Conservation (phyloP, 2,113 vertebrate species). For the Lophura nycthemera region DNA sequence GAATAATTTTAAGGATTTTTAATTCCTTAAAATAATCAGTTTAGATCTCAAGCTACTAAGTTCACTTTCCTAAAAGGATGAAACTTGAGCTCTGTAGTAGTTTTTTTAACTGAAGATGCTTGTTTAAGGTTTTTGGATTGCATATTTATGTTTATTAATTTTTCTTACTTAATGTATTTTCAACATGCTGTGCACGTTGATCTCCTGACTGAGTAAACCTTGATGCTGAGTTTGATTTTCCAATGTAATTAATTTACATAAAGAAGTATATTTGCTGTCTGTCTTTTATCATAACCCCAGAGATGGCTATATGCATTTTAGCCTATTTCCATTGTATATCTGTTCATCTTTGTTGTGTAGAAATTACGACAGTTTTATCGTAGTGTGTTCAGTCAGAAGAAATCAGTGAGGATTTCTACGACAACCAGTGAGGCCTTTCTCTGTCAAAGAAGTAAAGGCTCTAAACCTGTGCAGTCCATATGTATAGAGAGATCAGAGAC, state of each 20-base stretch:
- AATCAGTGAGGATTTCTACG: background rate
- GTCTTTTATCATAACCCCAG: background rate
- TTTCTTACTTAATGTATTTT: background rate
- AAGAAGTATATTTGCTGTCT: background rate
- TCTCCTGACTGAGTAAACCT: background rate
- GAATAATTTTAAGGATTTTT: too few species aligned
- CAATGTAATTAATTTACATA: background rate
- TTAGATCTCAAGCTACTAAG: background rate
- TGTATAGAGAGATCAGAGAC: background rate
- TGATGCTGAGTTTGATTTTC: background rate
- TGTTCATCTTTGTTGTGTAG: background rate
- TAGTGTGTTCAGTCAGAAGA: background rate
- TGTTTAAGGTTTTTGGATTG: background rate
- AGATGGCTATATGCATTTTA: background rate
- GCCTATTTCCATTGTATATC: background rate
- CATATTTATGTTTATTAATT: background rate
- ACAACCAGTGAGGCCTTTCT: background rate
- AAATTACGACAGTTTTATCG: background rate
- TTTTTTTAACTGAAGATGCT: background rate
- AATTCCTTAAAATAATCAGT: background rate
- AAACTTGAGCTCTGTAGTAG: background rate
- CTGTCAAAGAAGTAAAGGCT: background rate
- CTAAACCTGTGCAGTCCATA: background rate
- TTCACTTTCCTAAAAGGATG: background rate
- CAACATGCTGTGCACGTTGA: background rate